phyloP scores from a whole-genome alignment of 2,888 invertebrate genomes.

The Heliconius sara region DNA sequence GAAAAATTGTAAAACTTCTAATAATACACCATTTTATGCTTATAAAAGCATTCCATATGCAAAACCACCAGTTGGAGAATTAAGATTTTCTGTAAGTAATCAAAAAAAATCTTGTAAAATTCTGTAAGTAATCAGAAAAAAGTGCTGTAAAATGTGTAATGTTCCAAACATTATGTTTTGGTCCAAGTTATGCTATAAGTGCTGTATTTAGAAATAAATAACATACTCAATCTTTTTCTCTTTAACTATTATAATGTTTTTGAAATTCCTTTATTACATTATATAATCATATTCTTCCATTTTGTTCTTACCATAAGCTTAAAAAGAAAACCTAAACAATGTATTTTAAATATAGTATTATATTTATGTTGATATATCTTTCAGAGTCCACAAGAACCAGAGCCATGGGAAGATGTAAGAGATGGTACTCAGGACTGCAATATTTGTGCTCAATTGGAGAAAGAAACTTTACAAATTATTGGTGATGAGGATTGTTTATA shows the following conservation, averaged over 20 bases:
- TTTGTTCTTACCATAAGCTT: too few species aligned
- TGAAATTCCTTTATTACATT: too few species aligned
- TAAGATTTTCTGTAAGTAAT: conserved; percentile 70
- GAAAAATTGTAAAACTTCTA: conserved; percentile 61
- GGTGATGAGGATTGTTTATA: conserved; percentile 87
- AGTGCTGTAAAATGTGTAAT: background rate
- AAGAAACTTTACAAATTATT: conserved; percentile 75
- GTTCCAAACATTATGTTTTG: too few species aligned
- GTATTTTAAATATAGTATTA: background rate
- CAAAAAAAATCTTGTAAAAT: background rate
- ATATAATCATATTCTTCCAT: too few species aligned
- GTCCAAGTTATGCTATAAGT: too few species aligned
- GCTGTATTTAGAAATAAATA: too few species aligned
- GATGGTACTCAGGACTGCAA: conserved; percentile 86
- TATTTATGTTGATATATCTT: conserved; percentile 49
- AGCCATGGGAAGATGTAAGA: conserved; percentile 84
- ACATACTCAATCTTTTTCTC: too few species aligned
- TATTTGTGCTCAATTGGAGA: conserved; percentile 86
- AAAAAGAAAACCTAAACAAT: too few species aligned
- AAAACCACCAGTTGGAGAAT: conserved; percentile 77
- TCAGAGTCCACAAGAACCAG: conserved; percentile 69
- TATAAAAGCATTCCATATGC: conserved; percentile 85
- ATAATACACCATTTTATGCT: conserved; percentile 68
- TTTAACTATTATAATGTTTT: too few species aligned
- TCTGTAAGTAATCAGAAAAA: too few species aligned